Percentiles rank a stretch among this genome's conserved stretches.
Evolutionary conservation across 2,113 vertebrate genomes (phyloP).

Genomic region (Paracanthobrama guichenoti): DNA sequence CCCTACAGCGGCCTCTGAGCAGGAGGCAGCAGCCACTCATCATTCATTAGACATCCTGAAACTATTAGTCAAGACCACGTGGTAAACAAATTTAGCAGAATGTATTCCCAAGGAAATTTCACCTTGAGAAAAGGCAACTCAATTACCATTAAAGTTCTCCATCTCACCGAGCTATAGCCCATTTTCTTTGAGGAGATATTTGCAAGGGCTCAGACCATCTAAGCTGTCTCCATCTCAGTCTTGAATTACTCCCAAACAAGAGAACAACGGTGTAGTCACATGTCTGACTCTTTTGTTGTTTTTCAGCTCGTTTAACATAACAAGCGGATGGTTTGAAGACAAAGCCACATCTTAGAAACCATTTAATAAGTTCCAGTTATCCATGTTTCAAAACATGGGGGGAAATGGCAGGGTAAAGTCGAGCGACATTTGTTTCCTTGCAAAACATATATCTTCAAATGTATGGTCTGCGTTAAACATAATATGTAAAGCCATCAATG

Average conservation of each 20-base stretch:
- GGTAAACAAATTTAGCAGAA: slow-evolving; percentile 47
- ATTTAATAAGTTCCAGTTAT: slow-evolving; percentile 22
- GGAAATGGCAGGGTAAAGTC: not conserved
- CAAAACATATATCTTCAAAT: not conserved
- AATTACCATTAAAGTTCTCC: slow-evolving; percentile 17
- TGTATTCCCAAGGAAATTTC: slow-evolving; percentile 48
- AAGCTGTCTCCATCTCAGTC: not conserved
- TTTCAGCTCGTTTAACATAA: slow-evolving; percentile 5
- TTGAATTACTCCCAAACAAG: not conserved
- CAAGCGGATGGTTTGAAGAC: slow-evolving; percentile 3
- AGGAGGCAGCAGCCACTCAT: slow-evolving; percentile 46
- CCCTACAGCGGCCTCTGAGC: slow-evolving; percentile 20
- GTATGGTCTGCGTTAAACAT: not conserved
- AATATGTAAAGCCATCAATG: not conserved
- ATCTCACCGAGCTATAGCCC: not conserved
- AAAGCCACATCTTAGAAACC: slow-evolving; percentile 6
- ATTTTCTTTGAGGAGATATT: slow-evolving; percentile 24
- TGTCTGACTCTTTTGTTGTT: slow-evolving; percentile 4
- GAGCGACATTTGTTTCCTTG: not conserved
- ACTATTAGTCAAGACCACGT: slow-evolving; percentile 56
- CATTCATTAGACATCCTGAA: slow-evolving; percentile 60
- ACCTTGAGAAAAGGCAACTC: slow-evolving; percentile 36
- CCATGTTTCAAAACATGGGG: not conserved
- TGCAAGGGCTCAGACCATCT: slow-evolving; percentile 19
- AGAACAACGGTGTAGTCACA: not conserved